Evolutionary conservation across 2,113 vertebrate species (phyloP).

Genomic region (Chloroceryle aenea): DNA sequence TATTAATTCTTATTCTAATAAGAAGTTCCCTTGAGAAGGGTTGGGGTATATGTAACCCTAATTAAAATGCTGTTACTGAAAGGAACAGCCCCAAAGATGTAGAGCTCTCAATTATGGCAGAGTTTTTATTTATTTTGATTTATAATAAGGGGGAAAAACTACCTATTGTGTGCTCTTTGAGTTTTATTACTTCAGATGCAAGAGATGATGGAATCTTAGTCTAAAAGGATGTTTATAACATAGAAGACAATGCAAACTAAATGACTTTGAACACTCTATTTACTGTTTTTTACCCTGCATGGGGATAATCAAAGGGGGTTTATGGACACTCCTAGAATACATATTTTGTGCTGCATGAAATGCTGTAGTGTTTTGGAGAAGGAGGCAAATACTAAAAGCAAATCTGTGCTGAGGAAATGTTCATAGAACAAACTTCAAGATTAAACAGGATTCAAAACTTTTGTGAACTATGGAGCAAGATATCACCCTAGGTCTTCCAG

Average conservation of each 20-base stretch:
- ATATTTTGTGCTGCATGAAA: neutral
- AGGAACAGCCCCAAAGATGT: neutral
- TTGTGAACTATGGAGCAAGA: neutral
- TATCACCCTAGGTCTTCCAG: neutral
- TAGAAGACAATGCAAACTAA: neutral
- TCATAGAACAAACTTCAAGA: neutral
- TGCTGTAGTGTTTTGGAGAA: neutral
- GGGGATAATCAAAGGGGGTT: neutral
- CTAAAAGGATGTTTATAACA: neutral
- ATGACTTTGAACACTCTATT: neutral
- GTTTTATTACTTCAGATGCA: neutral
- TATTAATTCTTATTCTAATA: neutral
- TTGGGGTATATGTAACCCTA: neutral
- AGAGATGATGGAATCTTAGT: neutral
- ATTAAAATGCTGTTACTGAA: constrained; percentile 38
- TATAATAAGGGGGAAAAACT: neutral
- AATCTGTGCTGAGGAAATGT: neutral
- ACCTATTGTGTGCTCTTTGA: neutral
- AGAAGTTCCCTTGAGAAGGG: neutral
- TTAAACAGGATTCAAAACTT: neutral
- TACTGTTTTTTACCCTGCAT: neutral
- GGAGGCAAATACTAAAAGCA: neutral
- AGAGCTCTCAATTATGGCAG: neutral
- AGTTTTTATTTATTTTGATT: constrained; percentile 18
- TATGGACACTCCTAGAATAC: neutral